phyloP scores from a whole-genome alignment of 2,113 vertebrate genomes.

The Ranitomeya imitator region DNA sequence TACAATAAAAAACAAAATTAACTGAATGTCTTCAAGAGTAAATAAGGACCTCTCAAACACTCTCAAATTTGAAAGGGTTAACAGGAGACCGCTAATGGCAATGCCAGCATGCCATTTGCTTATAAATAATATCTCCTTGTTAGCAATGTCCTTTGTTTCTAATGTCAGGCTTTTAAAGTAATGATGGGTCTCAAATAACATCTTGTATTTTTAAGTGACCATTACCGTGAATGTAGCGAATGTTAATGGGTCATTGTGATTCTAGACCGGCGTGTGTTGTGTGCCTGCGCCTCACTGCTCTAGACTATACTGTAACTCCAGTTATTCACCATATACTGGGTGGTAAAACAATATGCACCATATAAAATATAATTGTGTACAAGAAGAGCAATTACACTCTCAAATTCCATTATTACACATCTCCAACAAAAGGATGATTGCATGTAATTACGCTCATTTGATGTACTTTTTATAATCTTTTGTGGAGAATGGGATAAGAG shows the following conservation, averaged over 20 bases:
- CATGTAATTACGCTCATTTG: conserved; percentile 24
- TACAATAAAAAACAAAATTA: neutral
- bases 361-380: conserved; percentile 43
- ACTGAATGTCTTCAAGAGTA: neutral
- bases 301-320: neutral
- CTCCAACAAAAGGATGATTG: conserved; percentile 30
- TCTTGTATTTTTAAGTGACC: conserved; percentile 30
- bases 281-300: neutral
- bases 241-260: conserved; percentile 19
- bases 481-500: conserved; percentile 2
- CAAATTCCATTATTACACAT: conserved; percentile 13
- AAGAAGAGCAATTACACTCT: conserved; percentile 33
- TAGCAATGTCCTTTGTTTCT: neutral
- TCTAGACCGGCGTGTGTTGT: neutral
- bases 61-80: neutral
- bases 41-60: neutral
- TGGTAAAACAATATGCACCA: conserved; percentile 29
- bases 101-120: neutral
- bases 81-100: neutral
- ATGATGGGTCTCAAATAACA: conserved; percentile 32
- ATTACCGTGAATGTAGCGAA: conserved; percentile 1
- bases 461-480: conserved; percentile 27
- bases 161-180: conserved; percentile 3
- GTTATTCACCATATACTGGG: neutral
- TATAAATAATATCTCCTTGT: conserved; percentile 1